These are phyloP conservation scores for Abramis brama DNA, from an alignment of 2,113 vertebrate species.

Conservation along the genomic window DNA sequence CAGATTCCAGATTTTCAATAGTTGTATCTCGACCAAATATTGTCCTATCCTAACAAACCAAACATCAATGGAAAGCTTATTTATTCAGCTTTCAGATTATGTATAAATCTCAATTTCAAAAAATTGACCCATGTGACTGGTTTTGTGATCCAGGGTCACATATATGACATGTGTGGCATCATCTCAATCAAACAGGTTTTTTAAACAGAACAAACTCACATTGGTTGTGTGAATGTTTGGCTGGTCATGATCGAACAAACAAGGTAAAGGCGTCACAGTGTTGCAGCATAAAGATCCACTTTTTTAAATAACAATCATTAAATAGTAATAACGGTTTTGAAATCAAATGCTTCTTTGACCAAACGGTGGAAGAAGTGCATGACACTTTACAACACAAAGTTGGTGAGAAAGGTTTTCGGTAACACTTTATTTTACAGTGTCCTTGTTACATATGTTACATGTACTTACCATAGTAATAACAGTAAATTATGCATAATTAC, in stretches of 20 bases:
- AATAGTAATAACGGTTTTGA: neutral
- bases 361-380: neutral
- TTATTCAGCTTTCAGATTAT: no score
- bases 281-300: neutral
- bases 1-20: no score
- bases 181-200: neutral
- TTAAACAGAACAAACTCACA: neutral
- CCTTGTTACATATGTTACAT: no score
- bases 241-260: neutral
- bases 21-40: no score
- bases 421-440: no score
- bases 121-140: no score
- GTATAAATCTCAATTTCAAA: no score
- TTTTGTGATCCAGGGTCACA: no score
- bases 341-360: neutral
- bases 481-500: no score
- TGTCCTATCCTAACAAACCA: no score
- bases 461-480: no score
- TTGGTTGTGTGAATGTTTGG: neutral
- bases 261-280: neutral
- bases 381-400: neutral
- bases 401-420: neutral
- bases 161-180: neutral
- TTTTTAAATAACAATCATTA: neutral
- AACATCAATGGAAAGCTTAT: no score